These are phyloP conservation scores for Coptodon rendalli DNA, from an alignment of 2,113 vertebrate genomes.

Conservation along the genomic window DNA sequence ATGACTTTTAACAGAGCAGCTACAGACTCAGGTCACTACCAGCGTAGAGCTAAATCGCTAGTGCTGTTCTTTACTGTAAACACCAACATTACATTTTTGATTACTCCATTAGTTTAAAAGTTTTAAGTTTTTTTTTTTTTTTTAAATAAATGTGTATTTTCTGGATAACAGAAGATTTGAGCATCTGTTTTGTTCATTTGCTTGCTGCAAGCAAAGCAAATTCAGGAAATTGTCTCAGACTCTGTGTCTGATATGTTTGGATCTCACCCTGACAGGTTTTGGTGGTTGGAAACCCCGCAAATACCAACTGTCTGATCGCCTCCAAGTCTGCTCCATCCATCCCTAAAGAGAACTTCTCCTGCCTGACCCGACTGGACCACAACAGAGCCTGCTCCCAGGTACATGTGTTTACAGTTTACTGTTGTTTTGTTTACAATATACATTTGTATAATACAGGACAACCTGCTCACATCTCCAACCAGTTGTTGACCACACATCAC, in stretches of 20 bases:
- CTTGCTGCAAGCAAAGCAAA: background rate
- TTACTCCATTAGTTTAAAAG: background rate
- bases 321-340: constrained; percentile 93
- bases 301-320: constrained; percentile 96
- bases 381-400: constrained; percentile 95
- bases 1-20: background rate
- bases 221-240: background rate
- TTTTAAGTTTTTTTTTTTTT: background rate
- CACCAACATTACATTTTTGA: background rate
- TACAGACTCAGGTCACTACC: background rate
- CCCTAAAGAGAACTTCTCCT: constrained; percentile 97
- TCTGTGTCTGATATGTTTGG: background rate
- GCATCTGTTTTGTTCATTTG: background rate
- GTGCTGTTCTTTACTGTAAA: background rate
- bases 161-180: too few relatives aligned
- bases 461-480: background rate
- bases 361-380: constrained; percentile 95
- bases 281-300: constrained; percentile 95
- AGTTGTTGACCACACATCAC: accelerated
- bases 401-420: background rate
- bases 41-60: background rate
- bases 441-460: background rate
- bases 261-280: constrained; percentile 75
- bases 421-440: background rate
- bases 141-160: background rate